Evolutionary conservation across 1,140 invertebrate species (phyloP), one percentile per base, ranked within the genome.

Genomic region (Micrasema longulum): DNA sequence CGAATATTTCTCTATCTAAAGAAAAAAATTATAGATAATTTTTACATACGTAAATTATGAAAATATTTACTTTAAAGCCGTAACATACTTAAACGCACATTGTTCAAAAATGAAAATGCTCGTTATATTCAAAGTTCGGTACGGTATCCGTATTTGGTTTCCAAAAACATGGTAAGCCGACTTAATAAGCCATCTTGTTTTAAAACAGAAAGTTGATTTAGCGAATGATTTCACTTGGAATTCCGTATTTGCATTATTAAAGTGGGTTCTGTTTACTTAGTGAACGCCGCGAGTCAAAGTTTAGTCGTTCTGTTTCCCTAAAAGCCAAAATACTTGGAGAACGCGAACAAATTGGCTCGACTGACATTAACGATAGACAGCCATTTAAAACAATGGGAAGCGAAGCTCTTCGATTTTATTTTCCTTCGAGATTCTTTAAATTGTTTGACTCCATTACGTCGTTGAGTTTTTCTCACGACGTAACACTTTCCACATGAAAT

Each of bases 201-300:
- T n/a, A n/a, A 31, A 31, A 9, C 43, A 1, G 9, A 12, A 52
- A 52, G 48, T 52, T 48, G 45, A 48, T 48, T 48, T 48, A 14
- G n/a, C 11, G 48, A 52, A 52, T 22, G 12, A 23, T 52, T 52
- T 22, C 20, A 52, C 16, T 22, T 1, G 20, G 4, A 23, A 52
- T 52, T 22, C 16, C 7, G 48, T 52, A 52, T 52, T 52, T 52
- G 48, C 48, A 52, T 52, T 10, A 22, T 52, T 52, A 1, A 52
- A 52, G 48, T 52, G 48, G 48, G 1, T 22, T 12, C 16, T 22
- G 6, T 52, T 52, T 52, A 52, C 48, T 52, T 52, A 18, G 20
- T 14, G 6, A 52, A 23, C 47, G 16, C 47, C 6, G 48, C 48
- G 48, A 52, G 18, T 52, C 18, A 18, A 16, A 50, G 10, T 50